Percentiles rank a stretch among this genome's conserved stretches.
Evolutionary conservation across 2,888 invertebrate species (phyloP).

Genomic region (Monopis laevigella): DNA sequence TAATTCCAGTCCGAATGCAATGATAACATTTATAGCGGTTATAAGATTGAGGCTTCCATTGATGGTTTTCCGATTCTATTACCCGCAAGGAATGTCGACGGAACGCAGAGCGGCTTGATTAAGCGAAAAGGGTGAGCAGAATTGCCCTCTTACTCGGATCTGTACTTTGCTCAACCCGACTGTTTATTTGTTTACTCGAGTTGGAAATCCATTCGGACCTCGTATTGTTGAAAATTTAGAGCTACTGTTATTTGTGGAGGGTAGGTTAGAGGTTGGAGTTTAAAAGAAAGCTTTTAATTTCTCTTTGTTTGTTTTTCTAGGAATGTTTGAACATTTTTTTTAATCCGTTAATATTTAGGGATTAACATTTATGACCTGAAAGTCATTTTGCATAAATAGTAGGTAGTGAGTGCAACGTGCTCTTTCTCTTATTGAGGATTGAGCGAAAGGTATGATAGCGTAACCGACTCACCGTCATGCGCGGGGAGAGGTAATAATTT

Average conservation of each 20-base stretch:
- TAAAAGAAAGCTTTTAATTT: too few species aligned
- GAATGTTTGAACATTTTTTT: too few species aligned
- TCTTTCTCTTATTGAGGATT: too few species aligned
- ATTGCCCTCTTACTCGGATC: slow-evolving; percentile 29
- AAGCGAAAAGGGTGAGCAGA: slow-evolving; percentile 37
- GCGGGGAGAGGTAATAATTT: too few species aligned
- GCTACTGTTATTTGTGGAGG: slow-evolving; percentile 4
- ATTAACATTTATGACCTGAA: too few species aligned
- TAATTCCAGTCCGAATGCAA: slow-evolving; percentile 4
- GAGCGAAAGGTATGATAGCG: too few species aligned
- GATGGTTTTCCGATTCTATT: slow-evolving; percentile 59
- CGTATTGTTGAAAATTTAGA: slow-evolving; percentile 7
- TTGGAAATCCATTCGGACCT: not conserved
- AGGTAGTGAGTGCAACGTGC: too few species aligned
- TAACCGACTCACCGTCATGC: too few species aligned
- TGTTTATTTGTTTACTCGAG: slow-evolving; percentile 12
- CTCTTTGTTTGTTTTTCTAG: too few species aligned
- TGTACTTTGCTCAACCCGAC: slow-evolving; percentile 11
- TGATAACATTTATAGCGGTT: slow-evolving; percentile 7
- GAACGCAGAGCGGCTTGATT: slow-evolving; percentile 31
- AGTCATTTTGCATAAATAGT: too few species aligned
- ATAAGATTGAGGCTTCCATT: slow-evolving; percentile 26
- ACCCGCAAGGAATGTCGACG: slow-evolving; percentile 36
- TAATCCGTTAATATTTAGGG: too few species aligned
- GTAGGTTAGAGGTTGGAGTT: too few species aligned